A percentile compares a stretch with the other conserved stretches of the same genome.
phyloP scores from a whole-genome alignment of 2,113 vertebrate genomes.

The Garra rufa region DNA sequence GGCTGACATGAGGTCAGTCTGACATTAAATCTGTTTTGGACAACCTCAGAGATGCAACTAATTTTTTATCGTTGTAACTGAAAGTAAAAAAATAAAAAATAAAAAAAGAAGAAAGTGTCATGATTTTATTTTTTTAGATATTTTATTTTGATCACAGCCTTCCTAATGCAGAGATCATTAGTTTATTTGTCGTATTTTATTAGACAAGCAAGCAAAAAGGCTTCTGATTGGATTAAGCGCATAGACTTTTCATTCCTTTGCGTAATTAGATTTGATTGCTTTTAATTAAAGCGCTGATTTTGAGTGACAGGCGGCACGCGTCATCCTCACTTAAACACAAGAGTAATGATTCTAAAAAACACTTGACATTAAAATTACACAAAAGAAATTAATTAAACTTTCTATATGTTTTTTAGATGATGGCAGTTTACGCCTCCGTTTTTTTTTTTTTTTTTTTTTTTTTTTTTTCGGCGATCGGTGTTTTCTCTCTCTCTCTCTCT shows the following conservation, averaged over 20 bases:
- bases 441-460: background rate
- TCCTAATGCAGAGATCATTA: background rate
- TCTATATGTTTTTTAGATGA: background rate
- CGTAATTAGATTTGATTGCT: conserved; percentile 57
- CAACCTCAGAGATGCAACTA: background rate
- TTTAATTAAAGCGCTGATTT: conserved; percentile 56
- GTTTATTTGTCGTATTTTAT: conserved; percentile 39
- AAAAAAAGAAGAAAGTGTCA: background rate
- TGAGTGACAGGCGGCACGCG: conserved; percentile 54
- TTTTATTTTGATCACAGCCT: conserved; percentile 3
- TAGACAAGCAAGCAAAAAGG: conserved; percentile 30
- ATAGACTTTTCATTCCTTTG: conserved; percentile 49
- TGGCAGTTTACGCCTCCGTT: background rate
- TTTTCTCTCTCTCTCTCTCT: no score
- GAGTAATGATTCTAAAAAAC: conserved; percentile 1
- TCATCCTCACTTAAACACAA: conserved; percentile 43
- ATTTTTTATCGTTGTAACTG: background rate
- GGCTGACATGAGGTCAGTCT: background rate
- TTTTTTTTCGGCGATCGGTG: background rate
- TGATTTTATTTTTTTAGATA: background rate
- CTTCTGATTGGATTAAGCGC: conserved; percentile 51
- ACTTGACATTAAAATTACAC: background rate
- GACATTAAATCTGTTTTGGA: conserved; percentile 40
- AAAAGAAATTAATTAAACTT: background rate
- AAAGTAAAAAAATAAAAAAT: background rate